Conservation (phyloP, 2,113 vertebrate genomes). For the Brevimyrus niger region DNA sequence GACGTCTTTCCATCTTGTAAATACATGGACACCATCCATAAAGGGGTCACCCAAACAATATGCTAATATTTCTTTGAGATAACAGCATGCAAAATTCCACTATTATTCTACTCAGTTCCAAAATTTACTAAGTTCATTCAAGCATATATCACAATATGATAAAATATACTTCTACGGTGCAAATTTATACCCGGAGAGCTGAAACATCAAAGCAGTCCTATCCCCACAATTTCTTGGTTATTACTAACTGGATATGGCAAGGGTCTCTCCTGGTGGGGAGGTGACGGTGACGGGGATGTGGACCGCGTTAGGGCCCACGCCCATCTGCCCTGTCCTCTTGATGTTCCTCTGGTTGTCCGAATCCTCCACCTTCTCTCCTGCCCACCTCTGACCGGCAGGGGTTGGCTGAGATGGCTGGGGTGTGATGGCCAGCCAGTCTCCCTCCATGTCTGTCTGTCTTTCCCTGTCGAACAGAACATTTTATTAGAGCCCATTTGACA, state of each 20-base stretch:
- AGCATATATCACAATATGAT: not conserved
- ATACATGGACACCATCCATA: not conserved
- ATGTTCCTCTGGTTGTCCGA: slow-evolving; percentile 85
- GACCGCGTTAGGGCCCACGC: slow-evolving; percentile 52
- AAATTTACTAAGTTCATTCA: not conserved
- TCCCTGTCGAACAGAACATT: slow-evolving; percentile 40
- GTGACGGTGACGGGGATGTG: slow-evolving; percentile 73
- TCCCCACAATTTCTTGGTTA: not conserved
- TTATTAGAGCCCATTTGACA: not conserved
- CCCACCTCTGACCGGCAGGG: slow-evolving; percentile 58
- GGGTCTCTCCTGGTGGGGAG: slow-evolving; percentile 70
- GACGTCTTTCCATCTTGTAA: not conserved
- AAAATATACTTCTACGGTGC: not conserved
- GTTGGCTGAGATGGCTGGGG: slow-evolving; percentile 66
- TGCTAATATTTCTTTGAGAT: not conserved
- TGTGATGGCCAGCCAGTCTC: slow-evolving; percentile 43
- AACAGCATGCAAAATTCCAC: not conserved
- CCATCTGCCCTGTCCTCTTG: slow-evolving; percentile 61
- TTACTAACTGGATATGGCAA: slow-evolving; percentile 75
- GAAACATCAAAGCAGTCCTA: not conserved
- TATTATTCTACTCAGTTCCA: not conserved
- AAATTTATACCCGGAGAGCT: not conserved
- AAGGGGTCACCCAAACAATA: not conserved
- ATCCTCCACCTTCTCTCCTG: slow-evolving; percentile 70
- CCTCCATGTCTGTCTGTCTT: slow-evolving; percentile 60